Base-by-base conservation (phyloP, 2,797 vertebrate genomes). In the Megaceryle alcyon region DNA sequence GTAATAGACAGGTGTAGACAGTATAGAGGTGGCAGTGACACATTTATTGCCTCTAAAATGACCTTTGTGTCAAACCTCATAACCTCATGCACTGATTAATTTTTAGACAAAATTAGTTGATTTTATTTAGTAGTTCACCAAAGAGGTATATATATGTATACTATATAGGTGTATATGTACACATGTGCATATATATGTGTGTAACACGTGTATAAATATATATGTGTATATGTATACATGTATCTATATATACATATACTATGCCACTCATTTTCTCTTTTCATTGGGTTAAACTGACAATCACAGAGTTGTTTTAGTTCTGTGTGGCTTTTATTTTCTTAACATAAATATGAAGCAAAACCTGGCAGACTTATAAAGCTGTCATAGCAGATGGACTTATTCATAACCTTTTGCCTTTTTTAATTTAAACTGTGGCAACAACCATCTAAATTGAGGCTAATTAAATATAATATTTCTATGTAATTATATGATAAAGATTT, bases 381-480 rank as follows among this genome's bases (percentile, higher is more conserved):
- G 43, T 61, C 26, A 37, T 23, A 88, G 53, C 79, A 93, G 70
- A 91, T 88, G 65, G 60, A 92, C 29, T 71, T 86, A 70, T 2
- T 28, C 80, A 54, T 12, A 66, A 76, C 26, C 48, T 12, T 83
- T 77, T 72, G 43, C 57, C 12, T 85, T 88, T 86, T 87, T 59
- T 57, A 6, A 77, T 79, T 63, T 92, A 90, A 94, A 88, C 81
- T 77, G 21, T 65, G n/a, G 48, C 87, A 96, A 84, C 26, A 88
- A 12, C 18, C 33, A 49, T 73, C 76, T 93, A 92, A 94, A 92
- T 37, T 35, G 22, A 72, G 39, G 35, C 54, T 95, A 96, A 96
- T 90, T 94, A 93, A 91, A 82, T 77, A 91, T 56, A 82, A n/a
- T 91, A 91, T 97, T 97, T 96, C 59, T 80, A 64, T 37, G 73